Base-by-base conservation (phyloP, 2,888 invertebrate genomes). In the Eilema griseolum region DNA sequence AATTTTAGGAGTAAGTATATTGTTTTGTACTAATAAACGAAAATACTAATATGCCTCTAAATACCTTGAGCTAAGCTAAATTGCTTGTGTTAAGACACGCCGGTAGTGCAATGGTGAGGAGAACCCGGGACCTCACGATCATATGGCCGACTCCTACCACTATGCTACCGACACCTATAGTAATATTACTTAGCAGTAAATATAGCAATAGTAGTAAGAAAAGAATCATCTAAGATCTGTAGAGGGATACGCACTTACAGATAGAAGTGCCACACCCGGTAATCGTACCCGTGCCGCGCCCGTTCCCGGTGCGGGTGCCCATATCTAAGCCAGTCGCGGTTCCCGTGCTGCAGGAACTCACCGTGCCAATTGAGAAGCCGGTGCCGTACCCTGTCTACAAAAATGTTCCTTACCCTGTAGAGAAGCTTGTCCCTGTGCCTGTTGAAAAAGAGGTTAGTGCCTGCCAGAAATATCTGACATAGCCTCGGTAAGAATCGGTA, bases 181-280 rank as follows among this genome's bases (percentile, higher is more conserved):
- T 59, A 59, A 24, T 3, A 12, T 10, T 59, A 59, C 14, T 57
- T n/a, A 11, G 2, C 26, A 59, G 57, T 23, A 3, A 24, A 12
- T 57, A n/a, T 52, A n/a, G 52, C 8, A 52, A n/a, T 59, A 59
- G 11, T 24, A 0, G 31, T 31, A 60, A 23, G 59, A 41, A 33
- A 41, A 23, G 23, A 24, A 37, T 7, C 4, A 28, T 71, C 73
- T 81, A 77, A 75, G 73, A 79, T 77, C 79, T 84, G 72, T 80
- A 79, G 80, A 75, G 79, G 75, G 65, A 79, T 72, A 76, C 84
- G 76, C 83, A 83, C 90, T 93, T 92, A 76, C 96, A 97, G 87
- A 96, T 98, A 88, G 97, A 97, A 84, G 96, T 98, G 46, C 97
- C 97, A 5, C 97, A 97, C 74, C 97, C 98, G 61, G 96, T 98